These are phyloP conservation scores for Hypomecis atomaria DNA, from an alignment of 2,888 invertebrate species.

Conservation along the genomic window DNA sequence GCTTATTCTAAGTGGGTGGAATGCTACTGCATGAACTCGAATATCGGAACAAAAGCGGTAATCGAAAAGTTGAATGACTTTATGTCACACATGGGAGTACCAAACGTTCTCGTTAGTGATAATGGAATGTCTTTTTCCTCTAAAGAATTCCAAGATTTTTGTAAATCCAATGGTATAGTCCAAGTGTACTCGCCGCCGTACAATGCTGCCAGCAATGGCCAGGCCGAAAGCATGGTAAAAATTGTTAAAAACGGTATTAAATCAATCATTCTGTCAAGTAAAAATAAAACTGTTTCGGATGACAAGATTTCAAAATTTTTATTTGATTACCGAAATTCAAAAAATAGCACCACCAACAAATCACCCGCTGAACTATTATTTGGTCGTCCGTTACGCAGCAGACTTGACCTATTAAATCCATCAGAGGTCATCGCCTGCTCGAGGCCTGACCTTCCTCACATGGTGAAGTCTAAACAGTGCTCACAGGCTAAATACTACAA, in stretches of 20 bases:
- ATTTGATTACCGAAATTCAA: constrained; percentile 34
- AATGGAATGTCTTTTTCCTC: constrained; percentile 40
- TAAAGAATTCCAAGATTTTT: constrained; percentile 35
- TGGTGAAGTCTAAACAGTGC: constrained; percentile 24
- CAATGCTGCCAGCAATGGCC: constrained; percentile 27
- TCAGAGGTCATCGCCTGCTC: constrained; percentile 20
- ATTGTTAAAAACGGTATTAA: neutral
- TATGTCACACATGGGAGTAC: constrained; percentile 20
- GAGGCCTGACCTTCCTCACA: constrained; percentile 11
- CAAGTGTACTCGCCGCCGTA: constrained; percentile 36
- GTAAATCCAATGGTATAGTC: constrained; percentile 36
- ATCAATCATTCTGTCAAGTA: neutral
- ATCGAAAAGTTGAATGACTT: constrained; percentile 11
- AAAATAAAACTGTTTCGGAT: neutral
- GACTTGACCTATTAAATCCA: neutral
- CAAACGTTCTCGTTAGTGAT: constrained; percentile 39
- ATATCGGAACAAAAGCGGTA: constrained; percentile 6
- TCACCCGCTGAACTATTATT: constrained; percentile 41
- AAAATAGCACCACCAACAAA: constrained; percentile 30
- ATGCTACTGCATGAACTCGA: neutral
- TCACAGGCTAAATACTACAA: constrained; percentile 28
- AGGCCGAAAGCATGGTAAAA: constrained; percentile 30
- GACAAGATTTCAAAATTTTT: constrained; percentile 38
- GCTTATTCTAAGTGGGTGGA: neutral
- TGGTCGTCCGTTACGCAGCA: constrained; percentile 28